Evolutionary conservation across 2,113 vertebrate genomes (phyloP).

Genomic region (Coptodon rendalli): DNA sequence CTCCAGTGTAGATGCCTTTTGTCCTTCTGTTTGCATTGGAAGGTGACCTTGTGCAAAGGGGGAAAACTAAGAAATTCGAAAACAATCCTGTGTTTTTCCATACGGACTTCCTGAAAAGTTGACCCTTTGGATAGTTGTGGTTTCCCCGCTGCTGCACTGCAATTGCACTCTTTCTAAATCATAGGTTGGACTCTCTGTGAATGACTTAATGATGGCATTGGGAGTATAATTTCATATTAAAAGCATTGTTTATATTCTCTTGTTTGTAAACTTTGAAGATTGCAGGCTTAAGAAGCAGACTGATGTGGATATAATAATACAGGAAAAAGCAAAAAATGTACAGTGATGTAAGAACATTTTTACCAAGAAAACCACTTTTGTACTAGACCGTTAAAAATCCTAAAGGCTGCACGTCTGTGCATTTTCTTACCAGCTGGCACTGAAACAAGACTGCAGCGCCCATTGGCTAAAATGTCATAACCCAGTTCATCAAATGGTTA

Average conservation of each 20-base stretch:
- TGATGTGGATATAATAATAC: constrained; percentile 14
- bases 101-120: constrained; percentile 51
- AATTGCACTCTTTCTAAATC: constrained; percentile 41
- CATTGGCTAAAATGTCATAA: neutral
- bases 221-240: constrained; percentile 40
- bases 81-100: constrained; percentile 39
- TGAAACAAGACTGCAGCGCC: neutral
- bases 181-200: constrained; percentile 36
- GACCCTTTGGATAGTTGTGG: constrained; percentile 49
- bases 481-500: neutral
- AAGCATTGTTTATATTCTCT: constrained; percentile 41
- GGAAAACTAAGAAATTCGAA: constrained; percentile 10
- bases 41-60: neutral
- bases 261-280: constrained; percentile 43
- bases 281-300: neutral
- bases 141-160: constrained; percentile 31
- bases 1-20: neutral
- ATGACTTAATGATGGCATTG: constrained; percentile 40
- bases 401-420: neutral
- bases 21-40: neutral
- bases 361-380: neutral
- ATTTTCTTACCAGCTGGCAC: neutral
- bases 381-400: neutral
- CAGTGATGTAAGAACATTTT: neutral
- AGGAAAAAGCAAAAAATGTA: neutral